phyloP scores from a whole-genome alignment of 1,140 invertebrate species.

The Aphidius ervi region DNA sequence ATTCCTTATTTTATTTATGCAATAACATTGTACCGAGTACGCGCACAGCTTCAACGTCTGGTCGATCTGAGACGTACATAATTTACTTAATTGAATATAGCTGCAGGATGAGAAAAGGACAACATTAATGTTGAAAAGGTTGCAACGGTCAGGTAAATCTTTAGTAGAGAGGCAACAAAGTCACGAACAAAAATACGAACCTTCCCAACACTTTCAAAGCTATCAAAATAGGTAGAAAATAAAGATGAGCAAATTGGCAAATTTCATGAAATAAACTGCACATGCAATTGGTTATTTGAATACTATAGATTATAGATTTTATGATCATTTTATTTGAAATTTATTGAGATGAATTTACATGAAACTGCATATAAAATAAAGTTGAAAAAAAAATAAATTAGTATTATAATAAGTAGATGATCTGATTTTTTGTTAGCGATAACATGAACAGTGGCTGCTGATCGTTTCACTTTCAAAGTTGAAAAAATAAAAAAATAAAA shows the following conservation, averaged over 20 bases:
- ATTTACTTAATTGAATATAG: constrained; percentile 42
- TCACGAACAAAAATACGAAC: background rate
- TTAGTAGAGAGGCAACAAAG: constrained; percentile 4
- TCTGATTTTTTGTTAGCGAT: too few relatives aligned
- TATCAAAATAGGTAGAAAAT: background rate
- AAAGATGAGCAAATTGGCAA: background rate
- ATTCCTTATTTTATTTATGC: background rate
- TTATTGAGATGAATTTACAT: background rate
- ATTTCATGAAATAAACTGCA: constrained; percentile 11
- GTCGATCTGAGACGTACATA: constrained; percentile 29
- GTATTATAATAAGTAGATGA: too few relatives aligned
- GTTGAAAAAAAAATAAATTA: too few relatives aligned
- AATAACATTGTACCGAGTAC: background rate
- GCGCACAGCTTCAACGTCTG: constrained; percentile 15
- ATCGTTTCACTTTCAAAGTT: too few relatives aligned
- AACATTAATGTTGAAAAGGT: too few relatives aligned
- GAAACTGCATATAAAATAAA: too few relatives aligned
- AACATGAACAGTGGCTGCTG: too few relatives aligned
- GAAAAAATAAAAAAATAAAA: too few relatives aligned
- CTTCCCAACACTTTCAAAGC: background rate
- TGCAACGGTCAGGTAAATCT: too few relatives aligned
- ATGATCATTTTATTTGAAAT: background rate
- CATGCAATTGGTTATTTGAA: background rate
- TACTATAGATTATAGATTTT: too few relatives aligned
- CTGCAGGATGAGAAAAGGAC: constrained; percentile 24